Evolutionary conservation across 2,888 invertebrate genomes (phyloP).

Genomic region (Colostygia pectinataria): DNA sequence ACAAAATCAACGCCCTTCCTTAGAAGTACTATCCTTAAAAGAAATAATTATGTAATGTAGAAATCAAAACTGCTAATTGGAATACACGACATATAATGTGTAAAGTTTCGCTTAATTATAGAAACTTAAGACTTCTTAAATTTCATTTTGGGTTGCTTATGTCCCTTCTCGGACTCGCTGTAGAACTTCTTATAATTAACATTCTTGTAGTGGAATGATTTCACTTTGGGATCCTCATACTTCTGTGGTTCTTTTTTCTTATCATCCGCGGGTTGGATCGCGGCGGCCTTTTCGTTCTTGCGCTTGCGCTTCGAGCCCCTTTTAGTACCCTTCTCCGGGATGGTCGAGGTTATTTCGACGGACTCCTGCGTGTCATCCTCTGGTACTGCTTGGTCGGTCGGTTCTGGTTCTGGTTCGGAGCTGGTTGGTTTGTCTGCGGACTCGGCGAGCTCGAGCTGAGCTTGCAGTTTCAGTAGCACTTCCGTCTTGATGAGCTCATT

Average conservation of each 20-base stretch:
- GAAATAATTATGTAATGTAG: too few relatives aligned
- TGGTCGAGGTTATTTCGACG: too few relatives aligned
- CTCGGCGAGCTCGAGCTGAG: constrained; percentile 36
- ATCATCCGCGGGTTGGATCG: constrained; percentile 25
- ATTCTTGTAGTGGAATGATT: constrained; percentile 55
- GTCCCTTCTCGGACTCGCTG: constrained; percentile 50
- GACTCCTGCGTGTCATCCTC: neutral
- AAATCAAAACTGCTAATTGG: neutral
- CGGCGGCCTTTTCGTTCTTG: constrained; percentile 43
- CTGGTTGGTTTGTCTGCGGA: neutral
- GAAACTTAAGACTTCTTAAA: constrained; percentile 57
- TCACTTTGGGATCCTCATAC: constrained; percentile 35
- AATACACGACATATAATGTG: constrained; percentile 16
- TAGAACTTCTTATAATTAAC: constrained; percentile 62
- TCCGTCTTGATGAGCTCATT: constrained; percentile 60
- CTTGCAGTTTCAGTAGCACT: constrained; percentile 56
- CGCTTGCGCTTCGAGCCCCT: constrained; percentile 48
- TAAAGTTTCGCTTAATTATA: constrained; percentile 29
- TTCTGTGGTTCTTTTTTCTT: constrained; percentile 36
- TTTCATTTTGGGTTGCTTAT: constrained; percentile 56
- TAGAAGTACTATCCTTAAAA: too few relatives aligned
- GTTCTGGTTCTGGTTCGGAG: neutral
- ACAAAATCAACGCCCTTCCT: too few relatives aligned
- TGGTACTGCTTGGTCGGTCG: neutral
- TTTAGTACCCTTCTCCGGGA: constrained; percentile 23